These are phyloP conservation scores for Dynastes grantii DNA, from an alignment of 2,888 invertebrate species.

Conservation along the genomic window DNA sequence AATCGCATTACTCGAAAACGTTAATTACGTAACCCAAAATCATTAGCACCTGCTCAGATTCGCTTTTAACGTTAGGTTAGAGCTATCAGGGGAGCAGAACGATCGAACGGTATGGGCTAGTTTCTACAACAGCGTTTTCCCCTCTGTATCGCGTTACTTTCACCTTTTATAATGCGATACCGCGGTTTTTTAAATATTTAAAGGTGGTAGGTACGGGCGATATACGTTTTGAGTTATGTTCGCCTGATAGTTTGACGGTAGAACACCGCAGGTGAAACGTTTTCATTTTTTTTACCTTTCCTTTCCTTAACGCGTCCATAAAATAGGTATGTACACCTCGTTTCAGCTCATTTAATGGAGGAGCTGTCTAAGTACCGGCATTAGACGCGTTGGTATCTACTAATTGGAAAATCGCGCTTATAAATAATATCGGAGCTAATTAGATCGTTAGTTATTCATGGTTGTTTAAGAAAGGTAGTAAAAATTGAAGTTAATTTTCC, in stretches of 20 bases:
- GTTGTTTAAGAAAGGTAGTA: too few relatives aligned
- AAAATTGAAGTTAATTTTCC: too few relatives aligned
- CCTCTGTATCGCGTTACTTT: conserved; percentile 55
- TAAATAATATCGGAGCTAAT: too few relatives aligned
- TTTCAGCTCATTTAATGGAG: too few relatives aligned
- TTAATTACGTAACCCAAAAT: conserved; percentile 47
- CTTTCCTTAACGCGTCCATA: not conserved
- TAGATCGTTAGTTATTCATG: too few relatives aligned
- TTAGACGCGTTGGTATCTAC: too few relatives aligned
- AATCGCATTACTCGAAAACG: conserved; percentile 9
- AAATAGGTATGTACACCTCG: not conserved
- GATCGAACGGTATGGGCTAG: conserved; percentile 12
- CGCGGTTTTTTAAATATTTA: too few relatives aligned
- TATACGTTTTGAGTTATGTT: conserved; percentile 57
- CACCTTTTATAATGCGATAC: conserved; percentile 53
- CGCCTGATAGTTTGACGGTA: conserved; percentile 61
- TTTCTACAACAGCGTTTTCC: conserved; percentile 30
- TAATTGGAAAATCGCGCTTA: too few relatives aligned
- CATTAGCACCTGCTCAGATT: conserved; percentile 62
- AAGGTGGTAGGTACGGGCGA: conserved; percentile 50
- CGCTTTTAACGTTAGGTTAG: conserved; percentile 68
- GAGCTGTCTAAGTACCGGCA: too few relatives aligned
- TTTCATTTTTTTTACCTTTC: conserved; percentile 55
- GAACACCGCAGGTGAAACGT: conserved; percentile 63
- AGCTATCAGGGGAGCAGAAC: conserved; percentile 62